These are phyloP conservation scores for Silurus aristotelis DNA, from an alignment of 2,797 vertebrate species.

Conservation along the genomic window DNA sequence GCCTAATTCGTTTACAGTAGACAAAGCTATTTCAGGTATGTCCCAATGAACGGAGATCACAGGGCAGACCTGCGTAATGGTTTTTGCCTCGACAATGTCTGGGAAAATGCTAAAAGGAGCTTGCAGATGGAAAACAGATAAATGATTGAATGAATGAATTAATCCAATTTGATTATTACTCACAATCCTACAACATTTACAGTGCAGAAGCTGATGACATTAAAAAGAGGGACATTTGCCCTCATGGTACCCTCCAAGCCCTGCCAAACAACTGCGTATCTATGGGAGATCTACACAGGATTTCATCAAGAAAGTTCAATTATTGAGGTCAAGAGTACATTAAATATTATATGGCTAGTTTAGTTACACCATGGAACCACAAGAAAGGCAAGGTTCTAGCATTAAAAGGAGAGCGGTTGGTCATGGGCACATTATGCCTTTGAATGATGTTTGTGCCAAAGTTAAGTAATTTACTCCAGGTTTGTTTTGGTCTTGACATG, in stretches of 20 bases:
- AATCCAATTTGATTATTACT: neutral
- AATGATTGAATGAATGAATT: neutral
- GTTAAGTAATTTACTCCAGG: slow-evolving; percentile 7
- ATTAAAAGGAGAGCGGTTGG: neutral
- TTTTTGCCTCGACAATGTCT: neutral
- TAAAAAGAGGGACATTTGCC: neutral
- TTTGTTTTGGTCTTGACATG: slow-evolving; percentile 12
- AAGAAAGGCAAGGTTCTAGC: neutral
- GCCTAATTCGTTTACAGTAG: neutral
- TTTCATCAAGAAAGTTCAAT: neutral
- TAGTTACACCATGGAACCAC: neutral
- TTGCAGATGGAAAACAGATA: neutral
- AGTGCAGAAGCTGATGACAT: neutral
- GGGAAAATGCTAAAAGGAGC: neutral
- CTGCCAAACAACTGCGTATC: too few relatives aligned
- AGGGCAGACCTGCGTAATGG: neutral
- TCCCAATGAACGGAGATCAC: neutral
- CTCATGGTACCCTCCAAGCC: neutral
- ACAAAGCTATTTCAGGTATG: neutral
- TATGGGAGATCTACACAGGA: neutral
- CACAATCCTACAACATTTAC: neutral
- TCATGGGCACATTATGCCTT: neutral
- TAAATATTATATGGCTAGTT: neutral
- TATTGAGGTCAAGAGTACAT: neutral
- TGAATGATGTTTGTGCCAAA: neutral